Evolutionary conservation across 2,888 invertebrate species (phyloP).

Genomic region (Calliphora vomitoria): DNA sequence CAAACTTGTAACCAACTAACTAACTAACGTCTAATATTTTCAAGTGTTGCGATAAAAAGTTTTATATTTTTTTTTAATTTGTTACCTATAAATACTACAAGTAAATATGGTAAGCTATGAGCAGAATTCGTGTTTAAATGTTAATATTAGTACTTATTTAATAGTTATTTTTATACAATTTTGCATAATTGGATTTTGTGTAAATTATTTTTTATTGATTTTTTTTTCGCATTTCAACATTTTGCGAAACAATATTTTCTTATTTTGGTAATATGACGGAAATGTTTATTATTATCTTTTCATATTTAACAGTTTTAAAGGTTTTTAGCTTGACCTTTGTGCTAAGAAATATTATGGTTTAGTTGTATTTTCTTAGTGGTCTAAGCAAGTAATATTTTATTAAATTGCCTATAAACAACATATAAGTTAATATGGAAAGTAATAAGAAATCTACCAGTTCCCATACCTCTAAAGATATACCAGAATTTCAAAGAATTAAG

Average conservation of each 20-base stretch:
- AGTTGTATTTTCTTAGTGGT: constrained; percentile 52
- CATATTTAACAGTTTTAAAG: constrained; percentile 23
- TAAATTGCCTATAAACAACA: not conserved
- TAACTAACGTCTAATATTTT: constrained; percentile 46
- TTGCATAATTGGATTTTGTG: constrained; percentile 72
- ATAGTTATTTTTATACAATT: constrained; percentile 54
- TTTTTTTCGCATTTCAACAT: constrained; percentile 39
- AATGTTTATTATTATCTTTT: constrained; percentile 38
- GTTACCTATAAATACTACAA: constrained; percentile 35
- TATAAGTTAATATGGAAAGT: constrained; percentile 45
- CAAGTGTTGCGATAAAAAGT: constrained; percentile 4
- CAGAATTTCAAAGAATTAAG: constrained; percentile 81
- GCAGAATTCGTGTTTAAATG: constrained; percentile 51
- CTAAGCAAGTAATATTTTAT: constrained; percentile 27
- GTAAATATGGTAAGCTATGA: constrained; percentile 54
- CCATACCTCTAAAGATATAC: constrained; percentile 67
- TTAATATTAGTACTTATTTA: constrained; percentile 37
- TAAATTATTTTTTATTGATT: constrained; percentile 66
- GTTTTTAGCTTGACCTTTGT: constrained; percentile 76
- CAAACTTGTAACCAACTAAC: constrained; percentile 42
- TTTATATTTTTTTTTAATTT: constrained; percentile 14
- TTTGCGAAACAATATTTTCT: constrained; percentile 47
- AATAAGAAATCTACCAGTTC: constrained; percentile 37
- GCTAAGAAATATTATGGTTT: constrained; percentile 32
- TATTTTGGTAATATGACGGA: constrained; percentile 43